Conservation (phyloP, 2,113 vertebrate species). For the Aspiorhynchus laticeps region DNA sequence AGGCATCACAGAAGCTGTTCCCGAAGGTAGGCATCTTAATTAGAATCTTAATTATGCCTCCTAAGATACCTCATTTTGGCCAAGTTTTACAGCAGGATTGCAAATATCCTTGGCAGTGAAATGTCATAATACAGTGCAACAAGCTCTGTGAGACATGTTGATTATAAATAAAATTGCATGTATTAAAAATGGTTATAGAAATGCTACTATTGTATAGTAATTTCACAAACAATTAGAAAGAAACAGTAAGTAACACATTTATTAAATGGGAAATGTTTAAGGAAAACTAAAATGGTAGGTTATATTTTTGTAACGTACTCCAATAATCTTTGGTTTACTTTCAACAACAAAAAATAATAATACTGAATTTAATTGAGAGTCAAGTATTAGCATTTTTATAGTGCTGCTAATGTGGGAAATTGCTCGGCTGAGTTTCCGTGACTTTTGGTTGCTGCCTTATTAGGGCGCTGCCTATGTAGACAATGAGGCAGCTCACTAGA, state of each 20-base stretch:
- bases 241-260: too few relatives aligned
- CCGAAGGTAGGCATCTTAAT: background rate
- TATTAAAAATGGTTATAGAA: background rate
- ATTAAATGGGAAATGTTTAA: too few relatives aligned
- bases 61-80: background rate
- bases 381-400: conserved; percentile 3
- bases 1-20: background rate
- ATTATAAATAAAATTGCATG: background rate
- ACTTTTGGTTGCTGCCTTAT: background rate
- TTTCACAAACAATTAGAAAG: too few relatives aligned
- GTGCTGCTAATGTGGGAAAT: background rate
- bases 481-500: background rate
- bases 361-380: background rate
- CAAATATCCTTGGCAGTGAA: background rate
- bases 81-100: background rate
- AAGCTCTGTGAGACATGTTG: background rate
- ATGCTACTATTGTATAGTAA: background rate
- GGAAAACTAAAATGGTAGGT: too few relatives aligned
- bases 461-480: background rate
- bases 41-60: background rate
- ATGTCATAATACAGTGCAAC: background rate
- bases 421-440: background rate
- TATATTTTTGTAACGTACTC: too few relatives aligned
- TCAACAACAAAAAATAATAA: too few relatives aligned
- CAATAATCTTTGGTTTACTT: too few relatives aligned